phyloP scores from a whole-genome alignment of 2,888 invertebrate genomes.

The Oegoconia quadripuncta region DNA sequence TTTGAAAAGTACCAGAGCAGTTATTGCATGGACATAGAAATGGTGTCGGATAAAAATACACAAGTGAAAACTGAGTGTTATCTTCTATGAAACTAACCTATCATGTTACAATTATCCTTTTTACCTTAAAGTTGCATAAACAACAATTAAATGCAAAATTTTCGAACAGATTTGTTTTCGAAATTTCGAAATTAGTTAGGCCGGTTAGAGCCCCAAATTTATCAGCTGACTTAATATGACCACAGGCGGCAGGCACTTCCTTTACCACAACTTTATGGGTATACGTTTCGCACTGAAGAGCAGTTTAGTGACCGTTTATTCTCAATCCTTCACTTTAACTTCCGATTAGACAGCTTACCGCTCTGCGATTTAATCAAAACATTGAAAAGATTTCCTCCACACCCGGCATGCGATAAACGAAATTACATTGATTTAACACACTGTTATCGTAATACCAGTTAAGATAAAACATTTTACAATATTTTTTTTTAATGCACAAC shows the following conservation, averaged over 20 bases:
- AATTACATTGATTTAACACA: not conserved
- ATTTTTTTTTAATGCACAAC: not conserved
- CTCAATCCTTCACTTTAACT: slow-evolving; percentile 14
- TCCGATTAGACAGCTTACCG: slow-evolving; percentile 10
- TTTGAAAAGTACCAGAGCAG: too few species aligned
- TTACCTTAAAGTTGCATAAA: too few species aligned
- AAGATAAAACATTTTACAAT: not conserved
- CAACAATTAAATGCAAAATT: too few species aligned
- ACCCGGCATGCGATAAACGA: not conserved
- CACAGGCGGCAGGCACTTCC: slow-evolving; percentile 16
- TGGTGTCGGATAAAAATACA: too few species aligned
- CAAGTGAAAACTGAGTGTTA: too few species aligned
- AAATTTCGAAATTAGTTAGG: too few species aligned
- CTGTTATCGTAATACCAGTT: not conserved
- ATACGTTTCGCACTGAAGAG: slow-evolving; percentile 16
- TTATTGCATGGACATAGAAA: too few species aligned
- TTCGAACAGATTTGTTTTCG: too few species aligned
- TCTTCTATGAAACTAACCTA: too few species aligned
- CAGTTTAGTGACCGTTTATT: slow-evolving; percentile 17
- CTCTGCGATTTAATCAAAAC: slow-evolving; percentile 11
- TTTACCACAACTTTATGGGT: slow-evolving; percentile 20
- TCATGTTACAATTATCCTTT: too few species aligned
- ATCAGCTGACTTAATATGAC: slow-evolving; percentile 21
- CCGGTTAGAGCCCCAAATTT: slow-evolving; percentile 17
- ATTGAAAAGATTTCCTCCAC: slow-evolving; percentile 8